A percentile compares a stretch with the other conserved stretches of the same genome.
phyloP scores from a whole-genome alignment of 2,888 invertebrate genomes.

The Nudaria mundana region DNA sequence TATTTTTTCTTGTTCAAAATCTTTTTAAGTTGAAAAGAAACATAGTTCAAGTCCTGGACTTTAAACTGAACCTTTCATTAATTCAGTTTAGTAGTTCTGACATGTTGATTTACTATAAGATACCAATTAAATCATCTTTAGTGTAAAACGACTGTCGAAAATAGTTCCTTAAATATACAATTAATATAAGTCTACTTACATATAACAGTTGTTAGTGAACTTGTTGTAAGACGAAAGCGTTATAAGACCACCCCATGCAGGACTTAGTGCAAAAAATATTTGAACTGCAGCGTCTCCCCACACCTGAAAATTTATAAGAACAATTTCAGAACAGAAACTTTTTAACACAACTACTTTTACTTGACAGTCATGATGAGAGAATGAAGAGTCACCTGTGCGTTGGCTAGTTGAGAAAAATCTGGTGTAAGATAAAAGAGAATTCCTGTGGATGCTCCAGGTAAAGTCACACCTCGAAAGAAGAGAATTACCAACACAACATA shows the following conservation, averaged over 20 bases:
- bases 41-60: too few species aligned
- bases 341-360: neutral
- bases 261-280: slow-evolving; percentile 93
- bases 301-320: slow-evolving; percentile 66
- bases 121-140: too few species aligned
- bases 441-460: slow-evolving; percentile 89
- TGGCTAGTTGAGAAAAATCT: slow-evolving; percentile 86
- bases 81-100: too few species aligned
- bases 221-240: slow-evolving; percentile 93
- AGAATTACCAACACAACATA: slow-evolving; percentile 88
- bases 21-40: too few species aligned
- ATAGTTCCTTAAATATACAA: too few species aligned
- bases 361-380: neutral
- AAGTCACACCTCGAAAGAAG: slow-evolving; percentile 88
- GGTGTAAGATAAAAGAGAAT: slow-evolving; percentile 90
- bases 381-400: slow-evolving; percentile 82
- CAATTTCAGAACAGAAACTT: neutral
- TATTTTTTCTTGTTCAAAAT: too few species aligned
- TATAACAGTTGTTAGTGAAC: slow-evolving; percentile 91
- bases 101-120: too few species aligned
- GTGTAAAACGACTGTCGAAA: too few species aligned
- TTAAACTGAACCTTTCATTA: too few species aligned
- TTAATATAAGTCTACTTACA: slow-evolving; percentile 68
- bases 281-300: slow-evolving; percentile 93
- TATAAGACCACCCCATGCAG: slow-evolving; percentile 93